Base-by-base conservation (phyloP, 2,797 vertebrate species). In the Astyanax mexicanus region DNA sequence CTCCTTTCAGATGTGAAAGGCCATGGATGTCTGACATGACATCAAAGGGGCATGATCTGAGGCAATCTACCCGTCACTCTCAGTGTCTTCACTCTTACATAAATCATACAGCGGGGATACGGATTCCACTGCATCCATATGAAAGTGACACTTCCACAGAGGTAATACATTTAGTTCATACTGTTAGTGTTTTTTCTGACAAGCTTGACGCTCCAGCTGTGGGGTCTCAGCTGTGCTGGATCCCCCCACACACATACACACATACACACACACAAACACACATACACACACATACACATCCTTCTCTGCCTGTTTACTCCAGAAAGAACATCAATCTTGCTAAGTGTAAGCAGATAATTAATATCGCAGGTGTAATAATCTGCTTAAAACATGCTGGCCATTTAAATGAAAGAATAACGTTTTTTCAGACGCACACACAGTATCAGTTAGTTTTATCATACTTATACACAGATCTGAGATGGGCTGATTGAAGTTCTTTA, bases 21-120 rank as follows among this genome's bases (percentile, higher is more conserved):
- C 70, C 57, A 57, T 25, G 65, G 61, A 75, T 78, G 76, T 82
- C 49, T 83, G 69, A 77, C 55, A 81, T 69, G 65, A 84, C 77
- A 82, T 78, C 75, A 84, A 80, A 85, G 78, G 23, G 32, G 57
- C 42, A 51, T 79, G 67, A 81, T 83, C 74, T 74, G 75, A 79
- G 75, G 68, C 52, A 77, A 51, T 60, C 76, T 76, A 54, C 57
- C 52, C 72, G 4, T 75, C 66, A 38, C 62, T 51, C 60, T 64
- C 32, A 10, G 62, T 60, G 47, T 62, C 62, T 72, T 68, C 60
- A 37, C 70, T 49, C 32, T 57, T 55, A 74, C 57, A 77, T 75
- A 74, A 72, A 79, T 75, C 81, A 79, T 54, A 74, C 54, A 62
- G 68, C 52, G 17, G 68, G 66, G 29, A 77, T 67, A 57, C 54